Evolutionary conservation across 2,888 invertebrate species (phyloP), one percentile per base, ranked within the genome.

Genomic region (Chorisops tibialis): DNA sequence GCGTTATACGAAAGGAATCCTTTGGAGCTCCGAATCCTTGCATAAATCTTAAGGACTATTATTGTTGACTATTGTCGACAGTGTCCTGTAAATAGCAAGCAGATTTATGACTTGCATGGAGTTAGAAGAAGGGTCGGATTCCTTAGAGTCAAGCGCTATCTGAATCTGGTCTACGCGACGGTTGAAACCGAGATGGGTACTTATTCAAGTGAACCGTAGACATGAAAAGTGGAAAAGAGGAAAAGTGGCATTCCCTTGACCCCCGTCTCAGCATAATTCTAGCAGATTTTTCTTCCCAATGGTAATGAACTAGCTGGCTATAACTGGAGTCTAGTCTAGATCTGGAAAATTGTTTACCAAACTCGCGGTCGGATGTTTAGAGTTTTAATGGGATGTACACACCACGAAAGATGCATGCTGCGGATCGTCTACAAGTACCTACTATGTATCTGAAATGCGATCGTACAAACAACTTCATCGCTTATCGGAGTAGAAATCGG

Each of bases 41-140:
- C 51, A 52, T 52, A 52, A 52, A 52, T 52, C 51, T 39, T 52
- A 7, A 24, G 38, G 51, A 52, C 51, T 52, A 52, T 52, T 52
- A 52, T 11, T 11, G 38, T 6, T 52, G 51, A 52, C 51, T 52
- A 52, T 16, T n/a, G 38, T 12, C 38, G 51, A 52, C 51, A 52
- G 51, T 37, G 51, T 52, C 51, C 37, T 52, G 51, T 52, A 52
- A 52, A 52, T 52, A 38, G 51, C 38, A 19, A 21, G 21, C 12
- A 38, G 19, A 52, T 52, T 52, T 52, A 52, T 52, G 51, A 6
- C 11, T 4, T 18, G 9, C 6, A 5, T 9, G 19, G 12, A 18
- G 3, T 14, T 11, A 7, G n/a, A 35, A 4, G 37, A 37, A 12
- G 35, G 50, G 50, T 4, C 11, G 49, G 3, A 14, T 16, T 5